These are phyloP conservation scores for Leuctra nigra DNA, from an alignment of 2,888 invertebrate genomes.

Conservation along the genomic window DNA sequence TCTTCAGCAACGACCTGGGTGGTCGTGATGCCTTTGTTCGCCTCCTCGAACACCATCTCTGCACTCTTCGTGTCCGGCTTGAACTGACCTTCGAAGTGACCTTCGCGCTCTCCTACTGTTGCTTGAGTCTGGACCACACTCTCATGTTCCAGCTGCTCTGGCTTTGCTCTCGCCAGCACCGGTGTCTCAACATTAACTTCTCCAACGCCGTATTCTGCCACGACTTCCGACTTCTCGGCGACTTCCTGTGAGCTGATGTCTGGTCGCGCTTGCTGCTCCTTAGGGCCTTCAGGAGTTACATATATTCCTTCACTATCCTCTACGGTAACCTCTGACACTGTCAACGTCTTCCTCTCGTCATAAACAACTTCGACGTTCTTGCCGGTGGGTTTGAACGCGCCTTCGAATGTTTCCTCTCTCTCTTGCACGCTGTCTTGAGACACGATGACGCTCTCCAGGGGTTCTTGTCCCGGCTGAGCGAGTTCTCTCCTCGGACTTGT, in stretches of 20 bases:
- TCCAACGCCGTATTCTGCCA: constrained; percentile 29
- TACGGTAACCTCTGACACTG: constrained; percentile 32
- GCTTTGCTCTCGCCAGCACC: constrained; percentile 35
- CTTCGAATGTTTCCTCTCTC: constrained; percentile 37
- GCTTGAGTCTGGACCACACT: constrained; percentile 47
- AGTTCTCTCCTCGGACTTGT: constrained; percentile 22
- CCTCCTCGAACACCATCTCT: constrained; percentile 31
- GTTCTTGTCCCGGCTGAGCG: constrained; percentile 25
- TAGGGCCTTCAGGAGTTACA: constrained; percentile 30
- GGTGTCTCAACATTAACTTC: constrained; percentile 30
- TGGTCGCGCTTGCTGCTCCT: constrained; percentile 30
- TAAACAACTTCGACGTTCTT: constrained; percentile 32
- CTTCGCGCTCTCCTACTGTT: constrained; percentile 47
- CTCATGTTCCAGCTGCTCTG: constrained; percentile 40
- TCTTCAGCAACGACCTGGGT: constrained; percentile 33
- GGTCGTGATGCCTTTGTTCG: constrained; percentile 33
- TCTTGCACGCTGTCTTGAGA: constrained; percentile 29
- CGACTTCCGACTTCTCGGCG: constrained; percentile 32
- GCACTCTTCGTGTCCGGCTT: constrained; percentile 33
- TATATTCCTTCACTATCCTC: constrained; percentile 30
- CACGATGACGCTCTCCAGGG: constrained; percentile 25
- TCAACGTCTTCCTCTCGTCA: constrained; percentile 32
- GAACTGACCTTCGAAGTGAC: constrained; percentile 36
- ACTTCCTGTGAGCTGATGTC: constrained; percentile 32
- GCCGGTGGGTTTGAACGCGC: constrained; percentile 29